These are phyloP conservation scores for Eulemur macaco DNA, from an alignment of 2,113 vertebrate genomes.

Conservation along the genomic window DNA sequence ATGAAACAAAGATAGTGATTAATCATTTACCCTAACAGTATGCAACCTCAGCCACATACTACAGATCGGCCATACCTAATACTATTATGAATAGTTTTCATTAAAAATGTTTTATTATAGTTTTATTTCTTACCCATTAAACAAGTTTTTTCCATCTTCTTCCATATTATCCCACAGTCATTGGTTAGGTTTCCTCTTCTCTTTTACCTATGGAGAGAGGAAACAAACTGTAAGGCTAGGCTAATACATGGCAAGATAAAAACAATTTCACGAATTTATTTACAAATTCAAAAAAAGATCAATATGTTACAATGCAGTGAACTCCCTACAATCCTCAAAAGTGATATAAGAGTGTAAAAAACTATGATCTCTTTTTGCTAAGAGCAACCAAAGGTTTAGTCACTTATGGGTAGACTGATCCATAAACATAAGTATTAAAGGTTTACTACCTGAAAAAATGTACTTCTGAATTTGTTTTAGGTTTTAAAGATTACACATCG, in stretches of 20 bases:
- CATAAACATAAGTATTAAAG: conserved; percentile 73
- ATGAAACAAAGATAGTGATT: background rate
- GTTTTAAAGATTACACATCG: conserved; percentile 30
- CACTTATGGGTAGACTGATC: conserved; percentile 68
- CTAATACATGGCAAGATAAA: conserved; percentile 12
- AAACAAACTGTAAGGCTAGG: conserved; percentile 38
- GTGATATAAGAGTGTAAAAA: background rate
- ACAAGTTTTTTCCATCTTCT: conserved; percentile 59
- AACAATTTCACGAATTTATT: conserved; percentile 7
- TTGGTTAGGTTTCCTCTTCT: conserved; percentile 45
- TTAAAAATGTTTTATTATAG: conserved; percentile 1
- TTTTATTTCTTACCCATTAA: conserved; percentile 64
- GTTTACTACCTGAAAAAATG: conserved; percentile 73
- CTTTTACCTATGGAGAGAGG: background rate
- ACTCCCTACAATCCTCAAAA: conserved; percentile 29
- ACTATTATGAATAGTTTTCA: background rate
- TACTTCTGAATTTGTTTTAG: conserved; percentile 71
- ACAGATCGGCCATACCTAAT: background rate
- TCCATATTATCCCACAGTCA: conserved; percentile 46
- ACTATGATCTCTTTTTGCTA: conserved; percentile 34
- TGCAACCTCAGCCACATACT: background rate
- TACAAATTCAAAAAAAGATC: conserved; percentile 15
- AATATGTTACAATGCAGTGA: background rate
- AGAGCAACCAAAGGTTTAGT: conserved; percentile 77
- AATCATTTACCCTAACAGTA: background rate